phyloP scores from a whole-genome alignment of 2,888 invertebrate genomes.

The Ophioninae sp. region DNA sequence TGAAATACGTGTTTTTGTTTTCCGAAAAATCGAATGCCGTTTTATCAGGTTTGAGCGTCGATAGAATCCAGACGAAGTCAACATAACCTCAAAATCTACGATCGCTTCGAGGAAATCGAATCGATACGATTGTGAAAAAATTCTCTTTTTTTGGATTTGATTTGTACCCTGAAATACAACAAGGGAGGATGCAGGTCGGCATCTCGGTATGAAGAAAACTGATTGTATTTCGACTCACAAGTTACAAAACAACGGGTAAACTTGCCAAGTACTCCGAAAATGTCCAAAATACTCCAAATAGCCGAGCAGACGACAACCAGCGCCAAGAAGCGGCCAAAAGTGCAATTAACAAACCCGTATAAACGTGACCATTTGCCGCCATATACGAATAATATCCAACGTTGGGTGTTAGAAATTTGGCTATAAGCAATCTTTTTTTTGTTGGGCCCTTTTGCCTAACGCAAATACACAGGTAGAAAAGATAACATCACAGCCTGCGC shows the following conservation, averaged over 20 bases:
- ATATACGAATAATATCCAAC: slow-evolving; percentile 1
- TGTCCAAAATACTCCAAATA: background rate
- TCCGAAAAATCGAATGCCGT: background rate
- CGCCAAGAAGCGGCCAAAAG: background rate
- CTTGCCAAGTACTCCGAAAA: background rate
- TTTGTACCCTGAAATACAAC: slow-evolving; percentile 7
- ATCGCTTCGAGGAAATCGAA: background rate
- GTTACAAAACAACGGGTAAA: background rate
- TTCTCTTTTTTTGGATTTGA: slow-evolving; percentile 33
- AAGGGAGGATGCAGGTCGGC: slow-evolving; percentile 27
- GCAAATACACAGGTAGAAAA: too few species aligned
- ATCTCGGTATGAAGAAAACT: slow-evolving; percentile 2
- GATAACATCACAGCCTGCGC: too few species aligned
- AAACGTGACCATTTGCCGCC: background rate
- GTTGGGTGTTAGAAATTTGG: background rate
- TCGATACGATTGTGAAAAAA: slow-evolving; percentile 30
- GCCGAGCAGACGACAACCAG: slow-evolving; percentile 8
- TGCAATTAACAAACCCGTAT: background rate
- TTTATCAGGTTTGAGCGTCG: background rate
- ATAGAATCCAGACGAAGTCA: background rate
- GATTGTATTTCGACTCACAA: background rate
- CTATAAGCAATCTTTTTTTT: too few species aligned
- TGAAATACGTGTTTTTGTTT: background rate
- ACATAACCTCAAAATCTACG: background rate
- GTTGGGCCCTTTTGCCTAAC: too few species aligned